These are phyloP conservation scores for Isoperla grammatica DNA, from an alignment of 2,888 invertebrate genomes.

Conservation along the genomic window DNA sequence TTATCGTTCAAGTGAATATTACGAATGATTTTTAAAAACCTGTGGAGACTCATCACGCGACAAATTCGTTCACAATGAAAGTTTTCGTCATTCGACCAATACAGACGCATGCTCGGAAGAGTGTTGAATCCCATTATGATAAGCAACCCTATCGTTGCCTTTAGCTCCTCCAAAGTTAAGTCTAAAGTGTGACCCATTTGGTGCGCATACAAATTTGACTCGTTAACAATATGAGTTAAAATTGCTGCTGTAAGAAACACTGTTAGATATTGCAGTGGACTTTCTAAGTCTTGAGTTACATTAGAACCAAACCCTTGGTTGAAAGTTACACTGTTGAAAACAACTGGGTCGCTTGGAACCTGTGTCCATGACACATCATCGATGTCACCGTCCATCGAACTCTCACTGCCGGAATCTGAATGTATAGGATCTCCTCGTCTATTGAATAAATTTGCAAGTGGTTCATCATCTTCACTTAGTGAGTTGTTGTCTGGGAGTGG, in stretches of 20 bases:
- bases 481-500: too few species aligned
- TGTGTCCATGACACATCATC: background rate
- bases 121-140: conserved; percentile 3
- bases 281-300: background rate
- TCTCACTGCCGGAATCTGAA: too few species aligned
- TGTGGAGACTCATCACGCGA: background rate
- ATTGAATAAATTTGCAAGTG: too few species aligned
- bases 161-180: background rate
- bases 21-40: background rate
- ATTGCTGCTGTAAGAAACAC: background rate
- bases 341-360: background rate
- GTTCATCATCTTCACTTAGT: too few species aligned
- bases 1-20: conserved; percentile 1
- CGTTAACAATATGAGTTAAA: background rate
- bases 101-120: background rate
- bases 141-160: background rate
- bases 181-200: conserved; percentile 1
- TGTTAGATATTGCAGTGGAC: background rate
- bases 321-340: background rate
- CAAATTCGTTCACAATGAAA: background rate
- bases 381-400: too few species aligned
- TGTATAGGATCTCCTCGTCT: too few species aligned
- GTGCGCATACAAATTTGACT: background rate
- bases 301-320: conserved; percentile 1
- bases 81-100: conserved; percentile 4